Percentiles rank a stretch among this genome's conserved stretches.
phyloP scores from a whole-genome alignment of 1,140 invertebrate species.

The Tyrophagus putrescentiae region DNA sequence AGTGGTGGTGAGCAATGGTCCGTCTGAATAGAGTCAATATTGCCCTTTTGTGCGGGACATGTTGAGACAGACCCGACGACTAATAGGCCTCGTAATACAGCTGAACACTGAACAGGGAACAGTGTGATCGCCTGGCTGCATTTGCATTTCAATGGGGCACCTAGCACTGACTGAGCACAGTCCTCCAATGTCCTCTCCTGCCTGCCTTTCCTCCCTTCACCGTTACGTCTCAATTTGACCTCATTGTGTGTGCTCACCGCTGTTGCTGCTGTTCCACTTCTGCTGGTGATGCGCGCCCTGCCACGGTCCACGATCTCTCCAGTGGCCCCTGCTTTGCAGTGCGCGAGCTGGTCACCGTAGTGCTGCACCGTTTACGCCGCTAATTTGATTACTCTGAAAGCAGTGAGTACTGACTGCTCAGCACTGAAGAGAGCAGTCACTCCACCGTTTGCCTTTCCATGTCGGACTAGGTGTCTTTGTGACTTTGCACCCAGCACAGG shows the following conservation, averaged over 20 bases:
- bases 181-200: too few relatives aligned
- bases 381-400: slow-evolving; percentile 7
- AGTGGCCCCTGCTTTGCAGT: not conserved
- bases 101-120: too few relatives aligned
- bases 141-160: slow-evolving; percentile 9
- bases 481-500: not conserved
- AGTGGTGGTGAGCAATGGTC: too few relatives aligned
- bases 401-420: too few relatives aligned
- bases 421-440: too few relatives aligned
- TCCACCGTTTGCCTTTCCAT: not conserved
- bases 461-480: not conserved
- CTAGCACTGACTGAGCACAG: too few relatives aligned
- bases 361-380: not conserved
- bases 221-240: slow-evolving; percentile 3
- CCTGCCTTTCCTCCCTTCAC: not conserved
- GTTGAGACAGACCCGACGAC: too few relatives aligned
- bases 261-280: not conserved
- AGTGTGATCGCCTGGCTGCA: not conserved
- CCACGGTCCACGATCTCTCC: not conserved
- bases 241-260: too few relatives aligned
- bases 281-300: not conserved
- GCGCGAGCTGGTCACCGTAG: not conserved
- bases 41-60: too few relatives aligned
- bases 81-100: not conserved
- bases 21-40: too few relatives aligned